A percentile compares a stretch with the other conserved stretches of the same genome.
phyloP scores from a whole-genome alignment of 2,113 vertebrate genomes.

The Scartelaos histophorus region DNA sequence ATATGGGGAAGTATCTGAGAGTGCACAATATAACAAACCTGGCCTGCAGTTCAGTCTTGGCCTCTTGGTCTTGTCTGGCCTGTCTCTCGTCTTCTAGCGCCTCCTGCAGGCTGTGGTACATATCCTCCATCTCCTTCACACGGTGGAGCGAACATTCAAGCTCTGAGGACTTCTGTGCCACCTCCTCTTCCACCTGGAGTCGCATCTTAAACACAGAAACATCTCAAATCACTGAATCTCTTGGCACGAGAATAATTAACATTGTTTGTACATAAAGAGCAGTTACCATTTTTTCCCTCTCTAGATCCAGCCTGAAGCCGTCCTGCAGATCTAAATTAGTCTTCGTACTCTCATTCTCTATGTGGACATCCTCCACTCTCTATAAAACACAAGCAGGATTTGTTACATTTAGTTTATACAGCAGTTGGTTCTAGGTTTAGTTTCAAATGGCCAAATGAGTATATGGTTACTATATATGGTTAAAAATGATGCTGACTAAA shows the following conservation, averaged over 20 bases:
- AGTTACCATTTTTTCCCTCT: constrained; percentile 89
- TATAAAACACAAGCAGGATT: constrained; percentile 55
- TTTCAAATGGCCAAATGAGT: background rate
- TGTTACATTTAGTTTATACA: background rate
- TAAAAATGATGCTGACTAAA: no score
- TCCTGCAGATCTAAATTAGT: constrained; percentile 89
- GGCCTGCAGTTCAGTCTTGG: constrained; percentile 85
- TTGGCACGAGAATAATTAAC: background rate
- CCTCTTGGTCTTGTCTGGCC: constrained; percentile 92
- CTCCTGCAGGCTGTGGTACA: constrained; percentile 90
- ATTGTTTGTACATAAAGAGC: background rate
- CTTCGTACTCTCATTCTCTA: constrained; percentile 84
- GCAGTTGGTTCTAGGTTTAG: background rate
- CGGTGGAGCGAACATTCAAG: constrained; percentile 91
- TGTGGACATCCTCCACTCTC: constrained; percentile 86
- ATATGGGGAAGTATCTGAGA: background rate
- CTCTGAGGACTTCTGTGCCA: constrained; percentile 93
- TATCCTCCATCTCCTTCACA: constrained; percentile 88
- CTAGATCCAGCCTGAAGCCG: constrained; percentile 87
- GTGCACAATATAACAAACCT: constrained; percentile 71
- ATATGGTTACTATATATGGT: no score
- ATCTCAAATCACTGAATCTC: background rate
- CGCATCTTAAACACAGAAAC: constrained; percentile 79
- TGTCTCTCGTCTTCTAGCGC: constrained; percentile 91
- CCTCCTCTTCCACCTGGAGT: constrained; percentile 92